These are phyloP conservation scores for Alloplasta piceator DNA, from an alignment of 2,888 invertebrate species.

Conservation along the genomic window DNA sequence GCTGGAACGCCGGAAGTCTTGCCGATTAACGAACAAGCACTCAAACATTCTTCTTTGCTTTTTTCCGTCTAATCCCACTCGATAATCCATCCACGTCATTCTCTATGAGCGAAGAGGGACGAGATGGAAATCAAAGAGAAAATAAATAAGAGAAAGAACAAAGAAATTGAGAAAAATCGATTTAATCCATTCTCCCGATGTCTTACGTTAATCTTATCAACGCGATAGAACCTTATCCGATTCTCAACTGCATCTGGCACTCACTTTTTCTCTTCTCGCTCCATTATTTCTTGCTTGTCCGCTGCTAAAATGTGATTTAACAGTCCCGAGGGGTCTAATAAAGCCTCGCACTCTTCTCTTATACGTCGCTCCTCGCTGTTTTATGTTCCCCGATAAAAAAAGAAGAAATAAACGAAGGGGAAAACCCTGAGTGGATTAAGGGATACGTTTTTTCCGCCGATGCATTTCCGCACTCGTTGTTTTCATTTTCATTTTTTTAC, in stretches of 20 bases:
- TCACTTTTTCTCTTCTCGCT: slow-evolving; percentile 37
- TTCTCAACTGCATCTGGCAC: slow-evolving; percentile 33
- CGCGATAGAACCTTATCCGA: slow-evolving; percentile 6
- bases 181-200: slow-evolving; percentile 31
- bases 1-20: no score
- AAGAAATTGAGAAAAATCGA: slow-evolving; percentile 23
- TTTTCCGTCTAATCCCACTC: not conserved
- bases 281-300: slow-evolving; percentile 59
- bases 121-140: not conserved
- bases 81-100: slow-evolving; percentile 1
- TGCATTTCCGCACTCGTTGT: not conserved
- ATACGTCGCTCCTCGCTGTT: not conserved
- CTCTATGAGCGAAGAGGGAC: not conserved
- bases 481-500: not conserved
- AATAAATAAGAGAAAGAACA: not conserved
- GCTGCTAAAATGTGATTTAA: slow-evolving; percentile 68
- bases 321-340: slow-evolving; percentile 57
- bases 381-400: slow-evolving; percentile 16
- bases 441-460: slow-evolving; percentile 20
- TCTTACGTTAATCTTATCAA: slow-evolving; percentile 42
- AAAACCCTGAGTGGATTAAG: slow-evolving; percentile 17
- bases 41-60: not conserved
- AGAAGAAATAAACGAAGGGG: not conserved
- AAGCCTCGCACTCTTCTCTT: slow-evolving; percentile 34
- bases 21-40: not conserved